Conservation (phyloP, 2,888 invertebrate genomes). For the Drosophila kuntzei region DNA sequence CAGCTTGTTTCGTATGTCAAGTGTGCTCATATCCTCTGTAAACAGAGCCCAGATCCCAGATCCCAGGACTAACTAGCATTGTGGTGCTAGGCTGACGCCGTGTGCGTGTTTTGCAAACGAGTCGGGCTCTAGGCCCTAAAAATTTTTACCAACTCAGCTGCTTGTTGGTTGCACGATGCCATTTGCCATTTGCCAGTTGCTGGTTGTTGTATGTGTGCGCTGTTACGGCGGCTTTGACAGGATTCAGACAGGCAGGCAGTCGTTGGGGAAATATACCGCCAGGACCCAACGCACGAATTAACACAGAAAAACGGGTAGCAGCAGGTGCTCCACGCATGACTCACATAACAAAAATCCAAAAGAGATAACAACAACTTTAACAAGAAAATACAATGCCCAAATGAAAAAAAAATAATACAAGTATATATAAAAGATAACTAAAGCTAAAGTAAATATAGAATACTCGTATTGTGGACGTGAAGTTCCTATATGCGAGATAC, state of each 20-base stretch:
- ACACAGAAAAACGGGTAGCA: slow-evolving; percentile 62
- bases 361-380: slow-evolving; percentile 26
- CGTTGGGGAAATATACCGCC: slow-evolving; percentile 33
- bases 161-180: slow-evolving; percentile 20
- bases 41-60: slow-evolving; percentile 42
- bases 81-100: slow-evolving; percentile 33
- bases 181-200: slow-evolving; percentile 7
- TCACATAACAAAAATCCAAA: slow-evolving; percentile 60
- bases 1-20: slow-evolving; percentile 69
- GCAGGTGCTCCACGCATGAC: slow-evolving; percentile 73
- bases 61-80: slow-evolving; percentile 43
- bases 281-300: slow-evolving; percentile 74
- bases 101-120: slow-evolving; percentile 52
- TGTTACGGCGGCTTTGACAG: slow-evolving; percentile 64
- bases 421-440: slow-evolving; percentile 17
- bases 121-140: slow-evolving; percentile 60
- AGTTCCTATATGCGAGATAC: slow-evolving; percentile 1
- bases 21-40: slow-evolving; percentile 62
- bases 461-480: not conserved
- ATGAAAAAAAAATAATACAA: slow-evolving; percentile 17
- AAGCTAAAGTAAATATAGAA: slow-evolving; percentile 22
- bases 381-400: slow-evolving; percentile 36
- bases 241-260: slow-evolving; percentile 50
- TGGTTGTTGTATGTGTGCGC: slow-evolving; percentile 44
- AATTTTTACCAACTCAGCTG: slow-evolving; percentile 55